Evolutionary conservation across 2,797 vertebrate species (phyloP).

Genomic region (Enteromius radiatus): DNA sequence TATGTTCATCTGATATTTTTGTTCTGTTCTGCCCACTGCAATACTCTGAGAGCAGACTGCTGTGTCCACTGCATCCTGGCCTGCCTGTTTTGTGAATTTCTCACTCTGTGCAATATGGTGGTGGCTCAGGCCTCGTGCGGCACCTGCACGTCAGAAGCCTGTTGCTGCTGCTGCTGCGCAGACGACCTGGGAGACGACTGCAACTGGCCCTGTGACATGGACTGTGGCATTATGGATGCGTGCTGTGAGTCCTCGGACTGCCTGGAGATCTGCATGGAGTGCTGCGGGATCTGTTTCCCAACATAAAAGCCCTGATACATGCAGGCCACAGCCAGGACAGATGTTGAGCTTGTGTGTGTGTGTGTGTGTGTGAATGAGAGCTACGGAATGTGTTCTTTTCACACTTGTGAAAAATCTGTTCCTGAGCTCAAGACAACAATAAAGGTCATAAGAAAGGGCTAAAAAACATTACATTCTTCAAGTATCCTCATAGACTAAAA

Average conservation of each 20-base stretch:
- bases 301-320: slow-evolving; percentile 69
- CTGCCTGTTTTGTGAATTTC: slow-evolving; percentile 98
- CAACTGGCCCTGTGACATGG: slow-evolving; percentile 95
- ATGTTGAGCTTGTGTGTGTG: slow-evolving; percentile 33
- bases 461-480: slow-evolving; percentile 38
- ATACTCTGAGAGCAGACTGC: slow-evolving; percentile 83
- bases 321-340: slow-evolving; percentile 34
- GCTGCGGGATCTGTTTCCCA: slow-evolving; percentile 98
- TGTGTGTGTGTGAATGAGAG: slow-evolving; percentile 20
- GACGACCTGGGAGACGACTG: slow-evolving; percentile 95
- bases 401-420: slow-evolving; percentile 26
- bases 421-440: slow-evolving; percentile 21
- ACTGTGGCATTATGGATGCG: slow-evolving; percentile 97
- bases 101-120: slow-evolving; percentile 95
- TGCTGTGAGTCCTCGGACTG: slow-evolving; percentile 98
- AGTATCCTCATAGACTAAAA: slow-evolving; percentile 33
- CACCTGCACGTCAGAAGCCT: slow-evolving; percentile 88
- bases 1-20: not conserved
- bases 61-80: slow-evolving; percentile 98
- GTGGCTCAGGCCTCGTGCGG: slow-evolving; percentile 92
- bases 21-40: slow-evolving; percentile 32
- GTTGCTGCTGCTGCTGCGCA: slow-evolving; percentile 93
- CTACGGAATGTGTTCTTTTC: not conserved
- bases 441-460: slow-evolving; percentile 32
- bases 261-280: slow-evolving; percentile 99